Evolutionary conservation across 2,888 invertebrate genomes (phyloP), one percentile per base, ranked within the genome.

Genomic region (Lycocerus yunnanus): DNA sequence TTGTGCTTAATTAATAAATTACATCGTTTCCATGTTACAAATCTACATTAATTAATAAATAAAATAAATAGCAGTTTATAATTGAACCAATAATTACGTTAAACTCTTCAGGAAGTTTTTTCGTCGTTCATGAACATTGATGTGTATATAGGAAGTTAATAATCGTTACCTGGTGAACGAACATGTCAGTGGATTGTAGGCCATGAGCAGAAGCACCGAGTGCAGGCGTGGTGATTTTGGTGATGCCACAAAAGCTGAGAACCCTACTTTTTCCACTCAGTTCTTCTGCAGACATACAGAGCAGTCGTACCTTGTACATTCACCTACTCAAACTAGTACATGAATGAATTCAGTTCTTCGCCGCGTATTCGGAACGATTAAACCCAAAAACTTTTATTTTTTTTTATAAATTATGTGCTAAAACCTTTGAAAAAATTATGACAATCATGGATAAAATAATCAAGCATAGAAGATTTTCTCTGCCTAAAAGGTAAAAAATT

Each of bases 171-270:
- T 61, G 15, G 61, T 61, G 61, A 16, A 61, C 61, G 61, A 67
- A 72, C 72, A 60, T 68, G 71, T 74, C 78, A 81, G 80, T 61
- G 61, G 18, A 61, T 61, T 61, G 61, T 80, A 81, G 80, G 80
- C 79, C 79, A 80, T 61, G 74, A 68, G 68, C 81, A 79, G 81
- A 81, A 81, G 77, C 78, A 78, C 75, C 70, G 73, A 74, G 74
- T 79, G 77, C 84, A 85, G 84, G 81, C 84, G 84, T 82, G 80
- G 79, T 81, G 73, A 77, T 80, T 81, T 82, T 80, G 79, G 82
- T 82, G 83, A 80, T 81, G 74, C 75, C 76, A 74, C 78, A 77
- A 80, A 79, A 80, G 75, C 77, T 69, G 75, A 75, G 73, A 78
- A 79, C 75, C 77, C 70, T 73, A 67, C 77, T 72, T 73, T 68